phyloP scores from a whole-genome alignment of 2,888 invertebrate species.

The Acheta domesticus region DNA sequence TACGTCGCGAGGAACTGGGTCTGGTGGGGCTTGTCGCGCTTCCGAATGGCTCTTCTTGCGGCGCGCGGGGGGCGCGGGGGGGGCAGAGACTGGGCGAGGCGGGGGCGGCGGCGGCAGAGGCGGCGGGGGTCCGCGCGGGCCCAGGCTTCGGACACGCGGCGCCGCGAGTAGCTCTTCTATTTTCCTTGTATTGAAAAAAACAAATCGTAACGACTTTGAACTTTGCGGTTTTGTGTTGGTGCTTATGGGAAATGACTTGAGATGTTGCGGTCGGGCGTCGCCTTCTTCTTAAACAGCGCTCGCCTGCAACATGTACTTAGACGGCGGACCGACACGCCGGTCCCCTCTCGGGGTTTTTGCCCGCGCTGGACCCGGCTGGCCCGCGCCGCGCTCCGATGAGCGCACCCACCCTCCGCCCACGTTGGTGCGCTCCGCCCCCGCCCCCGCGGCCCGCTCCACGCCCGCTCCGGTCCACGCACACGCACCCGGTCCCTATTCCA shows the following conservation, averaged over 20 bases:
- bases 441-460: background rate
- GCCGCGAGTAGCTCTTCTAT: background rate
- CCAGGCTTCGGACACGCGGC: background rate
- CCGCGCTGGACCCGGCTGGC: background rate
- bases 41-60: too few relatives aligned
- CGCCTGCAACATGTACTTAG: background rate
- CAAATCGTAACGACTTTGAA: conserved; percentile 1
- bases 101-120: too few relatives aligned
- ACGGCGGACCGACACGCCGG: background rate
- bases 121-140: too few relatives aligned
- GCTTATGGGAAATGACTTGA: conserved; percentile 18
- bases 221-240: conserved; percentile 4
- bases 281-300: background rate
- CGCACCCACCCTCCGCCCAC: background rate
- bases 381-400: background rate
- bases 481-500: background rate
- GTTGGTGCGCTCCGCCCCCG: background rate
- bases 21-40: too few relatives aligned
- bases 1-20: too few relatives aligned
- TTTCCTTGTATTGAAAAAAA: conserved; percentile 4
- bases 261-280: conserved; percentile 9
- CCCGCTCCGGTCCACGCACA: background rate
- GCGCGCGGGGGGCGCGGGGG: too few relatives aligned
- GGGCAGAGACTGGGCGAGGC: too few relatives aligned
- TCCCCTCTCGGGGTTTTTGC: background rate